Conservation (phyloP, 2,113 vertebrate species). For the Anhinga rufa region DNA sequence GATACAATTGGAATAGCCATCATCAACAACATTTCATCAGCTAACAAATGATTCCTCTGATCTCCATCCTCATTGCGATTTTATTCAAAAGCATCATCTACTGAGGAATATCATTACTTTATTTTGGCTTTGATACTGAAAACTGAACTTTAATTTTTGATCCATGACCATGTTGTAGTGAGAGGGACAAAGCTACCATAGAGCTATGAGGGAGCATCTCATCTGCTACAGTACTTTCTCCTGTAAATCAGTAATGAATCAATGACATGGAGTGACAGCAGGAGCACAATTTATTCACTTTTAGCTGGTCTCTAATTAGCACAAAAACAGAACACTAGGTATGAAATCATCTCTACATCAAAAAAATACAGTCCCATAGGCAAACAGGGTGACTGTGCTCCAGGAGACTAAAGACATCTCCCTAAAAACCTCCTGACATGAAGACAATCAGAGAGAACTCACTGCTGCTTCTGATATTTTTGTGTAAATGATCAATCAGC, state of each 20-base stretch:
- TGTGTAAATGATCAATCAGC: background rate
- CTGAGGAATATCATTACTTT: slow-evolving; percentile 46
- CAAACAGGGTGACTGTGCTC: background rate
- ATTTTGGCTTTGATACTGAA: slow-evolving; percentile 37
- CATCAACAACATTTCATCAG: slow-evolving; percentile 18
- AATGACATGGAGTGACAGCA: background rate
- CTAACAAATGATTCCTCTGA: slow-evolving; percentile 58
- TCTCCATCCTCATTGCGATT: slow-evolving; percentile 13
- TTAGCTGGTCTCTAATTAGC: background rate
- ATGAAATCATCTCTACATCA: background rate
- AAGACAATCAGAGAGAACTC: background rate
- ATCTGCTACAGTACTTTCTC: background rate
- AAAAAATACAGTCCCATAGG: background rate
- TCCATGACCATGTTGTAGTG: background rate
- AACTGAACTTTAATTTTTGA: slow-evolving; percentile 60
- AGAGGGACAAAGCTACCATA: background rate
- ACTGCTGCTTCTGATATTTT: background rate
- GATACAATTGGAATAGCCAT: slow-evolving; percentile 41
- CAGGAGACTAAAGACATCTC: background rate
- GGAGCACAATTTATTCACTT: background rate
- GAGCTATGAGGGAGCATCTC: background rate
- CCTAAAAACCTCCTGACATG: background rate
- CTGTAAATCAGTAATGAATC: background rate
- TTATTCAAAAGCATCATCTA: slow-evolving; percentile 47
- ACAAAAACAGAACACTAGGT: background rate